Conservation (phyloP, 1,140 invertebrate genomes). For the Penaeus japonicus region DNA sequence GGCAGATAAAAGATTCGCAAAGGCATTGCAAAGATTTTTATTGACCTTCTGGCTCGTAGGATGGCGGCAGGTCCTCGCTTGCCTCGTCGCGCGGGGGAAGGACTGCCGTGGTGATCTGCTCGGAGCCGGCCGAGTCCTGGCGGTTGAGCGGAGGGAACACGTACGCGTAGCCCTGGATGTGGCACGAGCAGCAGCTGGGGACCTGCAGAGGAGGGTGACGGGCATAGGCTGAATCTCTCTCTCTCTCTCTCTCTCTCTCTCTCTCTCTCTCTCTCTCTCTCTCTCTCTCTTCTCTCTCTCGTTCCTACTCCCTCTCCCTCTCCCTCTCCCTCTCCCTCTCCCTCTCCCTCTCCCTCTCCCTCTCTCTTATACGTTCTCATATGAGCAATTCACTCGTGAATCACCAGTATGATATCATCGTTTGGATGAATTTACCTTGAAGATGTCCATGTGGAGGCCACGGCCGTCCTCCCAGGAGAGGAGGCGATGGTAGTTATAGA, state of each 20-base stretch:
- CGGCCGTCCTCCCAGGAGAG: constrained; percentile 82
- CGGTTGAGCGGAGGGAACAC: constrained; percentile 59
- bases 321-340: no score
- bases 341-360: no score
- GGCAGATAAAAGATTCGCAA: no score
- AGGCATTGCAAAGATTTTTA: no score
- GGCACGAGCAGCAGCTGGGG: constrained; percentile 84
- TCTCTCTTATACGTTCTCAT: no score
- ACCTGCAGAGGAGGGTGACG: constrained; percentile 66
- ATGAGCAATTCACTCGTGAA: no score
- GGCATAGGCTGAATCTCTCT: no score
- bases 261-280: no score
- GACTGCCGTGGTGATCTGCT: neutral
- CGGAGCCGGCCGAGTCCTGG: constrained; percentile 32
- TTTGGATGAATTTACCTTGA: constrained; percentile 70
- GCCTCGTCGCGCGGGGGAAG: neutral
- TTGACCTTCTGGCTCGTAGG: neutral
- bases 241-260: no score
- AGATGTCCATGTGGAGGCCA: constrained; percentile 86
- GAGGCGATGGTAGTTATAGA: constrained; percentile 86
- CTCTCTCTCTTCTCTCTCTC: no score
- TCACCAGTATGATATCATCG: no score
- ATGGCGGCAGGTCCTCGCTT: neutral
- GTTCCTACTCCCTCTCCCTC: no score
- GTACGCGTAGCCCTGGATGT: constrained; percentile 74